Evolutionary conservation across 2,888 invertebrate species (phyloP).

Genomic region (Physocephala rufipes): DNA sequence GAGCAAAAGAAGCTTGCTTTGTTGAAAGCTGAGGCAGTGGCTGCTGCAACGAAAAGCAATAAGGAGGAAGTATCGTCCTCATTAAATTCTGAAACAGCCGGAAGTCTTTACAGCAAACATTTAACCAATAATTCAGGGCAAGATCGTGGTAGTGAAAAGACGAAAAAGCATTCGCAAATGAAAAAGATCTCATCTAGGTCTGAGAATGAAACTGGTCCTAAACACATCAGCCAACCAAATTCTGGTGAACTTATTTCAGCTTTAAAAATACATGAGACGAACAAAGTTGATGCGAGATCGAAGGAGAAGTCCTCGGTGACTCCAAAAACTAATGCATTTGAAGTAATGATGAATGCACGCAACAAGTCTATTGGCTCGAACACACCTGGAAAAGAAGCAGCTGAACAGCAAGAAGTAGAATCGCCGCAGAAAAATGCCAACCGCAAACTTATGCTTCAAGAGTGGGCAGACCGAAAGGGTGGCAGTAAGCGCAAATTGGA

Average conservation of each 20-base stretch:
- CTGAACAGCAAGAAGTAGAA: conserved; percentile 34
- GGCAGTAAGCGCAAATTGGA: conserved; percentile 71
- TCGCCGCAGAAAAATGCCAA: conserved; percentile 65
- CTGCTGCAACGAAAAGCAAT: conserved; percentile 20
- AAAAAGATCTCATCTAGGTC: conserved; percentile 52
- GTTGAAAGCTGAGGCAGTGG: conserved; percentile 49
- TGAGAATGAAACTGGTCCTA: conserved; percentile 45
- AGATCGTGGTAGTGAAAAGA: conserved; percentile 47
- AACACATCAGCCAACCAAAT: conserved; percentile 51
- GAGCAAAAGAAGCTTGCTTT: conserved; percentile 59
- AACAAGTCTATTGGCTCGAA: conserved; percentile 73
- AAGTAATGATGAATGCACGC: conserved; percentile 74
- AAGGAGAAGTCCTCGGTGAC: neutral
- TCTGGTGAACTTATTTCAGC: conserved; percentile 36
- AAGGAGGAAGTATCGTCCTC: conserved; percentile 17
- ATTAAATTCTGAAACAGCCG: conserved; percentile 26
- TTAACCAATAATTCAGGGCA: conserved; percentile 53
- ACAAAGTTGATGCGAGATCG: conserved; percentile 10
- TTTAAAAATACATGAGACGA: neutral
- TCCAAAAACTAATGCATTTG: conserved; percentile 69
- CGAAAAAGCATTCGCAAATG: conserved; percentile 16
- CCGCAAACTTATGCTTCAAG: conserved; percentile 69
- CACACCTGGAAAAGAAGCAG: conserved; percentile 69
- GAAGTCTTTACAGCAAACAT: conserved; percentile 43
- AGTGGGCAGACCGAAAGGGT: conserved; percentile 74